Conservation (phyloP, 2,888 invertebrate genomes). For the Lasioglossum malachurum region DNA sequence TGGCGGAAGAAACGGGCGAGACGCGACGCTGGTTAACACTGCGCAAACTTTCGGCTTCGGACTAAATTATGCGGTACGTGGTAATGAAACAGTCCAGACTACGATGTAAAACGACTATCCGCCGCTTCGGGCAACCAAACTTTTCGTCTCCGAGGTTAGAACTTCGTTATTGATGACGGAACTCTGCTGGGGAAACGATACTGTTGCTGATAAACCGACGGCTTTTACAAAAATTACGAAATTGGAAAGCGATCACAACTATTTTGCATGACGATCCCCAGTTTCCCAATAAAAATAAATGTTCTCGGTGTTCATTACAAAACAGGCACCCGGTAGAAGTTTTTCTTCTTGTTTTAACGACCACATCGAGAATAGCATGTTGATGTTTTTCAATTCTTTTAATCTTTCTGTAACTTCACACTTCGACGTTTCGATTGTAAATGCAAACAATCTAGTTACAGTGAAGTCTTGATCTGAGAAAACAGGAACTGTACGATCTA, state of each 20-base stretch:
- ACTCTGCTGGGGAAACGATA: neutral
- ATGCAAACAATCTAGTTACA: neutral
- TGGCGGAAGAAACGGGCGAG: neutral
- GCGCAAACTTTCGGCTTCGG: slow-evolving; percentile 7
- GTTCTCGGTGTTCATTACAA: neutral
- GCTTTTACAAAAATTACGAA: neutral
- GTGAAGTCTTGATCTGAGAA: too few relatives aligned
- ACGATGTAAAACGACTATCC: slow-evolving; percentile 1
- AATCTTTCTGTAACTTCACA: neutral
- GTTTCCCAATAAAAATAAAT: neutral
- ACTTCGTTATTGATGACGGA: neutral
- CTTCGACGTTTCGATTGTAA: neutral
- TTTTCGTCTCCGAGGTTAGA: slow-evolving; percentile 12
- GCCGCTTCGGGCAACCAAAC: neutral
- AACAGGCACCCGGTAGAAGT: neutral
- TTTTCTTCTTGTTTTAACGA: neutral
- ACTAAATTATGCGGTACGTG: slow-evolving; percentile 10
- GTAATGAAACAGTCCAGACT: neutral
- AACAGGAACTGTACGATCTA: too few relatives aligned
- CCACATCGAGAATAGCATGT: too few relatives aligned
- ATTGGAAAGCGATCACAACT: neutral
- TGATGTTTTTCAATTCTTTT: neutral
- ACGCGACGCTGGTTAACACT: slow-evolving; percentile 1
- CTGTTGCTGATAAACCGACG: neutral
- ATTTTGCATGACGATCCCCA: neutral